phyloP scores from a whole-genome alignment of 2,888 invertebrate species.

The Cancer borealis region DNA sequence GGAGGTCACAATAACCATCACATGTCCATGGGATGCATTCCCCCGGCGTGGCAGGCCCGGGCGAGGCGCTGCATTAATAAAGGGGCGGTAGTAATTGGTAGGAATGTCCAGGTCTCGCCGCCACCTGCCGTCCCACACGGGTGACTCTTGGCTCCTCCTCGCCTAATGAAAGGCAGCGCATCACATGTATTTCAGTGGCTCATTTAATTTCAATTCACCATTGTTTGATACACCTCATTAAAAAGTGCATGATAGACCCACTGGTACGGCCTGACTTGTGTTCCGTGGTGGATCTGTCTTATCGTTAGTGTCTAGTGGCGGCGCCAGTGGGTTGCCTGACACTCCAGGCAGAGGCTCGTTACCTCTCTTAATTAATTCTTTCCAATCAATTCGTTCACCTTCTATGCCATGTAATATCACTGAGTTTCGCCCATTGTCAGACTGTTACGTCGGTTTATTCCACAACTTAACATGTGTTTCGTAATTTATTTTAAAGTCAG shows the following conservation, averaged over 20 bases:
- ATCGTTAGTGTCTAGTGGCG: not conserved
- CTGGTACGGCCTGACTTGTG: not conserved
- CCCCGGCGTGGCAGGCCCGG: not conserved
- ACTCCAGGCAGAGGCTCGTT: not conserved
- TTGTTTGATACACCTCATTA: constrained; percentile 4
- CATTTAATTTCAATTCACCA: not conserved
- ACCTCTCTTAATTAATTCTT: not conserved
- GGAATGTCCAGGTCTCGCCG: not conserved
- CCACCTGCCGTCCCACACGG: constrained; percentile 13
- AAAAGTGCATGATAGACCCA: not conserved
- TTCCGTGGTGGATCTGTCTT: not conserved
- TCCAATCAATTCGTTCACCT: not conserved
- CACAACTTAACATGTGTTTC: not conserved
- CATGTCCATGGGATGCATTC: not conserved
- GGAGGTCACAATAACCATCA: not conserved
- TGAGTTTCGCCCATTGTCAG: not conserved
- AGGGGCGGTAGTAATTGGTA: not conserved
- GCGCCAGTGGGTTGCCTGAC: not conserved
- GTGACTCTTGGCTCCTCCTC: not conserved
- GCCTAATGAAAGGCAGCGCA: not conserved
- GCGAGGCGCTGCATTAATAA: not conserved
- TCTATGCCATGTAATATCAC: not conserved
- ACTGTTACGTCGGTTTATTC: not conserved
- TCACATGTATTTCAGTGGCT: not conserved
- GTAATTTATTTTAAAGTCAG: not conserved